Percentiles rank a stretch among this genome's conserved stretches.
phyloP scores from a whole-genome alignment of 2,113 vertebrate species.

The Castor canadensis region DNA sequence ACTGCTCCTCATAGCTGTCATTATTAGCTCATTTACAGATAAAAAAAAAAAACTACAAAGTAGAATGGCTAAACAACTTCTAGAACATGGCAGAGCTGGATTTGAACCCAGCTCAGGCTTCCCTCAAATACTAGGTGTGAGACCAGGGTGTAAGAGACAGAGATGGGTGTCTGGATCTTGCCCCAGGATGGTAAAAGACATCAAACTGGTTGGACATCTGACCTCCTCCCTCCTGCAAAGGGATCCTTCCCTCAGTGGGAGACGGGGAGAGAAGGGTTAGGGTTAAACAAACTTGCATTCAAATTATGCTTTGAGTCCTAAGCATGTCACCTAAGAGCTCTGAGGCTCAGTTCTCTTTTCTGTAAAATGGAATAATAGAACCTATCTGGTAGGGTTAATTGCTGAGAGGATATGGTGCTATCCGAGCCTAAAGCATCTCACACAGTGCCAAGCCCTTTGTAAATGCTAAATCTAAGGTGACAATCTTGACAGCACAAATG shows the following conservation, averaged over 20 bases:
- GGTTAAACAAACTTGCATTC: not conserved
- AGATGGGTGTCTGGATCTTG: not conserved
- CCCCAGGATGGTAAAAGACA: not conserved
- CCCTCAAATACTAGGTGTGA: no score
- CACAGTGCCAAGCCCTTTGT: no score
- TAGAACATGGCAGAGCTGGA: not conserved
- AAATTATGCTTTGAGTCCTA: not conserved
- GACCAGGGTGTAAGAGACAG: no score
- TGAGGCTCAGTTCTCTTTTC: not conserved
- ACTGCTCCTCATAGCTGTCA: not conserved
- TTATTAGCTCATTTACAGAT: not conserved
- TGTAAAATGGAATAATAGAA: not conserved
- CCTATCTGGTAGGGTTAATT: not conserved
- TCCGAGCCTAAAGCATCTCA: no score
- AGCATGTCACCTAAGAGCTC: not conserved
- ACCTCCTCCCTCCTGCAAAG: not conserved
- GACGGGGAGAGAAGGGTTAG: not conserved
- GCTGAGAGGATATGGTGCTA: not conserved
- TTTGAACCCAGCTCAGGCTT: not conserved
- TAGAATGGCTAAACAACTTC: not conserved
- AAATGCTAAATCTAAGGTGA: no score
- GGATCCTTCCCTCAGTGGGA: not conserved
- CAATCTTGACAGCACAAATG: no score
- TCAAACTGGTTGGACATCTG: not conserved
- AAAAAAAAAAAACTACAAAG: not conserved